Percentiles rank a stretch among this genome's conserved stretches.
These are phyloP conservation scores for Indri indri DNA, from an alignment of 2,113 vertebrate genomes.

Conservation along the genomic window DNA sequence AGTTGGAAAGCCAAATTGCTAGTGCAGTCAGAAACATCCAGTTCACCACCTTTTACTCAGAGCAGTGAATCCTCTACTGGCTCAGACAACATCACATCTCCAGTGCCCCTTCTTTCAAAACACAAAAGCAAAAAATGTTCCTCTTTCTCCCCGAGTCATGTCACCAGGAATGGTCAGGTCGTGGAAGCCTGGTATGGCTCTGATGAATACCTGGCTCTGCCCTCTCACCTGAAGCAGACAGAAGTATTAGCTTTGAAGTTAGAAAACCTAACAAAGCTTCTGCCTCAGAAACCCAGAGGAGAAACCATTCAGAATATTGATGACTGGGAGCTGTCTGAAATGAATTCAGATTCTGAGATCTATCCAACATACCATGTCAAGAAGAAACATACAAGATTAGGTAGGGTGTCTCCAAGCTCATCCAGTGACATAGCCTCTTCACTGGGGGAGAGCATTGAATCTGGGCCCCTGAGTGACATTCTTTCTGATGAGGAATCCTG, in stretches of 20 bases:
- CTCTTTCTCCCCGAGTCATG: conserved; percentile 64
- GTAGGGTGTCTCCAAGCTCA: conserved; percentile 90
- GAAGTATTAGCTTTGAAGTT: conserved; percentile 94
- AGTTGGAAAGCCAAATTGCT: conserved; percentile 56
- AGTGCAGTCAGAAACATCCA: conserved; percentile 66
- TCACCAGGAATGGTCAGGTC: conserved; percentile 70
- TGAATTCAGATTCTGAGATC: conserved; percentile 92
- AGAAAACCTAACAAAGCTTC: conserved; percentile 91
- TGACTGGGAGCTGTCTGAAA: conserved; percentile 97
- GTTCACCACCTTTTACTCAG: conserved; percentile 67
- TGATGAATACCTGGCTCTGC: conserved; percentile 97
- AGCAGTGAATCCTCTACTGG: conserved; percentile 74
- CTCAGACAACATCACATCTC: conserved; percentile 72
- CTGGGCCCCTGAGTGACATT: conserved; percentile 93
- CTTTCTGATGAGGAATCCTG: conserved; percentile 91
- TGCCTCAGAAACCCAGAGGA: conserved; percentile 88
- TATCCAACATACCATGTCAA: conserved; percentile 83
- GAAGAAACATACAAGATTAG: conserved; percentile 82
- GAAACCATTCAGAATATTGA: conserved; percentile 93
- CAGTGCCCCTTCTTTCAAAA: conserved; percentile 68
- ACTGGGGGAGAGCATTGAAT: conserved; percentile 93
- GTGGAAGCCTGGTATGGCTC: conserved; percentile 93
- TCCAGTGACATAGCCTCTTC: conserved; percentile 94
- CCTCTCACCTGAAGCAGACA: conserved; percentile 94
- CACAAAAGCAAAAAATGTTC: conserved; percentile 72